Percentiles rank a stretch among this genome's conserved stretches.
Conservation (phyloP, 2,888 invertebrate genomes). For the Uloborus plumipes region DNA sequence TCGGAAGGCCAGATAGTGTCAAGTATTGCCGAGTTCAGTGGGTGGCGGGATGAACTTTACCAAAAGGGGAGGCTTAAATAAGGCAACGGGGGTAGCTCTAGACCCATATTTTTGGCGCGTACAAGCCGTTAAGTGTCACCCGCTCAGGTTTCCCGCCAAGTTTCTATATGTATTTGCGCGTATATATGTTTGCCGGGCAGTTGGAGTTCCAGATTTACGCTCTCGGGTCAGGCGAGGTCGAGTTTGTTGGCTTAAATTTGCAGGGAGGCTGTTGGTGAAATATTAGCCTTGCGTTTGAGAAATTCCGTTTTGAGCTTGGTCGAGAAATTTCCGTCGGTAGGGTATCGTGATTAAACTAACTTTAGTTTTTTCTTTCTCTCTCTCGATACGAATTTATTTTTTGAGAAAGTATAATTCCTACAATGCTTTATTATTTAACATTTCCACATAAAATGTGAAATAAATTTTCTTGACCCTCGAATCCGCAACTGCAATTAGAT, state of each 20-base stretch:
- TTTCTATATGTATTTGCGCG: conserved; percentile 14
- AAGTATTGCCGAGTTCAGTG: conserved; percentile 17
- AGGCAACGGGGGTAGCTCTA: conserved; percentile 23
- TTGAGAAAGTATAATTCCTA: no score
- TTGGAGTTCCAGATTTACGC: conserved; percentile 50
- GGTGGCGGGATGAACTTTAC: conserved; percentile 9
- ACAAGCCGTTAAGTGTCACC: conserved; percentile 56
- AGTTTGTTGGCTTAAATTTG: conserved; percentile 27
- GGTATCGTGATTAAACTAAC: no score
- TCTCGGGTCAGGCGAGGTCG: conserved; percentile 21
- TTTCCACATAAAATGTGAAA: no score
- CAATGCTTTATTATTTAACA: no score
- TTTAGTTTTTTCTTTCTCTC: no score
- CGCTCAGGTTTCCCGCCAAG: conserved; percentile 40
- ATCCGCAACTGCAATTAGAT: no score
- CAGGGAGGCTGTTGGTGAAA: background rate
- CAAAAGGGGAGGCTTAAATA: conserved; percentile 11
- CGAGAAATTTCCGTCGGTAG: background rate
- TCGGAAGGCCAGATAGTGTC: background rate
- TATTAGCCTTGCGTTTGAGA: conserved; percentile 2
- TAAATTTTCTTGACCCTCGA: no score
- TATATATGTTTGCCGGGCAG: conserved; percentile 31
- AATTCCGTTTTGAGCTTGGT: background rate
- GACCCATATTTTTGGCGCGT: conserved; percentile 59
- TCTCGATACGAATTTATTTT: no score